Evolutionary conservation across 1,140 invertebrate species (phyloP), one percentile per base, ranked within the genome.

Genomic region (Belonocnema kinseyi): DNA sequence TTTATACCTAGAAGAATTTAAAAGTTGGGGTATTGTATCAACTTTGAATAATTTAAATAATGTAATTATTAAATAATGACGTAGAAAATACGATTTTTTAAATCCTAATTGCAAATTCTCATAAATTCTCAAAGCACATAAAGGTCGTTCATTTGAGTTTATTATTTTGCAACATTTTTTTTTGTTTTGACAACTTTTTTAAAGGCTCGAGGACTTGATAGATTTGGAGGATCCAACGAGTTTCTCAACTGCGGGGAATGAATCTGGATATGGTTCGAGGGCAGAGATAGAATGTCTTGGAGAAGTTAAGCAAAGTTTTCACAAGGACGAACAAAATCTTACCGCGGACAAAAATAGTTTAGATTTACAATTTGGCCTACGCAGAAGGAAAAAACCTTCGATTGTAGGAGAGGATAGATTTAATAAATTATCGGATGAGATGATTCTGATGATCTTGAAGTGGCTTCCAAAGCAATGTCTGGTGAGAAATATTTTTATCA

Each of bases 401-500:
- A 19, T 88, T 3, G 58, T 80, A 7, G 89, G 87, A 1, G 90
- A 91, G 86, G 93, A 94, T 87, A 90, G 93, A 82, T 95, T 95
- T 82, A 91, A 92, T n/a, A 91, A 92, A 76, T 85, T 96, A 66
- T 96, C 96, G 0, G 97, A 98, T 91, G 97, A 98, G 90, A 94
- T 97, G 77, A 93, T 98, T 17, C 88, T 98, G n/a, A 93, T 94
- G 80, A 95, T 98, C 52, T 95, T 98, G 77, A 93, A 94, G 83
- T 97, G 94, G 94, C 91, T 98, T 56, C 95, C 96, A 10, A 97
- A 97, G 85, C 93, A 93, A 80, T 93, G 94, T 14, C 89, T 98
- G 66, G 93, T 94, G 56, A 93, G 94, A 81, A 50, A 21, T 52
- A n/a, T 58, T 16, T 50, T 54, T 75, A 26, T 50, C 72, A 54